Evolutionary conservation across 2,888 invertebrate species (phyloP).

Genomic region (Ornithoptera alexandrae): DNA sequence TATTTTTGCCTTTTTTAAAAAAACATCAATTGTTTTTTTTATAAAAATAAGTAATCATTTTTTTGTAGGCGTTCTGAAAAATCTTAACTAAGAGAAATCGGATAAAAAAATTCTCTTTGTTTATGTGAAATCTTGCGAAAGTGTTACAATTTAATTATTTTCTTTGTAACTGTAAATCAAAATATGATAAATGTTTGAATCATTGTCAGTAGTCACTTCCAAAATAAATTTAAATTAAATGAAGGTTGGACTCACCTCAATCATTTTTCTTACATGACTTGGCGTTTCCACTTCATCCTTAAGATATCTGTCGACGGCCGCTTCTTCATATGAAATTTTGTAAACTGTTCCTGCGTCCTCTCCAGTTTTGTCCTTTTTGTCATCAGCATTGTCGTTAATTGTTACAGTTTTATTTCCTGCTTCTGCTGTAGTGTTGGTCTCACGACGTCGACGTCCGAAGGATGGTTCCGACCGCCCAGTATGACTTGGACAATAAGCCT

Average conservation of each 20-base stretch:
- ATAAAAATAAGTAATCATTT: too few relatives aligned
- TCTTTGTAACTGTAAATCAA: too few relatives aligned
- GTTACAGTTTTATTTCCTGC: conserved; percentile 57
- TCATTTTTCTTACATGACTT: conserved; percentile 93
- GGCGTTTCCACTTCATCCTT: conserved; percentile 80
- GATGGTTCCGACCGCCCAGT: conserved; percentile 91
- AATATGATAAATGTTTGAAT: neutral
- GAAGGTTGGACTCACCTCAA: conserved; percentile 81
- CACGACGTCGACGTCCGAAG: conserved; percentile 85
- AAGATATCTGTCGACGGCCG: conserved; percentile 66
- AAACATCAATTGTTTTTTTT: too few relatives aligned
- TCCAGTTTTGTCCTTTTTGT: conserved; percentile 44
- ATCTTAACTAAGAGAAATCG: too few relatives aligned
- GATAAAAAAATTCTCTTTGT: too few relatives aligned
- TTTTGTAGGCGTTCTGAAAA: too few relatives aligned
- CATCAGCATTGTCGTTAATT: conserved; percentile 49
- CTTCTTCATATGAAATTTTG: conserved; percentile 67
- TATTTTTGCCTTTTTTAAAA: too few relatives aligned
- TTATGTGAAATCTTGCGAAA: too few relatives aligned
- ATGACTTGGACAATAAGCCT: conserved; percentile 90
- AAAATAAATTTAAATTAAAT: neutral
- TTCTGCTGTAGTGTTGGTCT: conserved; percentile 63
- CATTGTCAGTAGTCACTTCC: too few relatives aligned
- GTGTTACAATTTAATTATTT: too few relatives aligned
- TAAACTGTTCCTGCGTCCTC: conserved; percentile 55